Conservation (phyloP, 2,888 invertebrate genomes). For the Laothoe populi region DNA sequence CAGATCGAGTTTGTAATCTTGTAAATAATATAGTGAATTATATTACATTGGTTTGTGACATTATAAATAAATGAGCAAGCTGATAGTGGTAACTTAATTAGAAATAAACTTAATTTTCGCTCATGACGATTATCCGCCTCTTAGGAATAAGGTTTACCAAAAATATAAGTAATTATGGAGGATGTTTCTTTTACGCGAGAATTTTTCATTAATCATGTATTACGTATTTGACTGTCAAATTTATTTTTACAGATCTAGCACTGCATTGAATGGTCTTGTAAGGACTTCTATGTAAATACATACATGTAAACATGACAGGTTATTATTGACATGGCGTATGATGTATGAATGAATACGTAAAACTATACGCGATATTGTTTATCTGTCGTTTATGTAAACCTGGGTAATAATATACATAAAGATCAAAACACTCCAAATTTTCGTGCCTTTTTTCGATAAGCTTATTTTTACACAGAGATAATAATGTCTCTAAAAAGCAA, state of each 20-base stretch:
- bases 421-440: slow-evolving; percentile 18
- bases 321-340: background rate
- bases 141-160: slow-evolving; percentile 69
- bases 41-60: slow-evolving; percentile 25
- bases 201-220: slow-evolving; percentile 14
- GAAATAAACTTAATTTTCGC: slow-evolving; percentile 48
- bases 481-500: slow-evolving; percentile 17
- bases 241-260: background rate
- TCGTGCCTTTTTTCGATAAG: slow-evolving; percentile 24
- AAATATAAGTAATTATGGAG: slow-evolving; percentile 46
- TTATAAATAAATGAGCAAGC: slow-evolving; percentile 23
- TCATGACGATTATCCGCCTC: slow-evolving; percentile 77
- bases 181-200: slow-evolving; percentile 18
- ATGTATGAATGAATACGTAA: slow-evolving; percentile 1
- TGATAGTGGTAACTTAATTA: slow-evolving; percentile 27
- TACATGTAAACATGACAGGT: background rate
- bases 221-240: background rate
- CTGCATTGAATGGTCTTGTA: background rate
- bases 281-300: slow-evolving; percentile 15
- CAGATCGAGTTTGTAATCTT: background rate
- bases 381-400: slow-evolving; percentile 5
- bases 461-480: slow-evolving; percentile 24
- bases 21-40: slow-evolving; percentile 23
- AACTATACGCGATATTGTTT: slow-evolving; percentile 9
- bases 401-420: slow-evolving; percentile 15